phyloP scores from a whole-genome alignment of 2,888 invertebrate species.

The Chamaedrilus cognettii region DNA sequence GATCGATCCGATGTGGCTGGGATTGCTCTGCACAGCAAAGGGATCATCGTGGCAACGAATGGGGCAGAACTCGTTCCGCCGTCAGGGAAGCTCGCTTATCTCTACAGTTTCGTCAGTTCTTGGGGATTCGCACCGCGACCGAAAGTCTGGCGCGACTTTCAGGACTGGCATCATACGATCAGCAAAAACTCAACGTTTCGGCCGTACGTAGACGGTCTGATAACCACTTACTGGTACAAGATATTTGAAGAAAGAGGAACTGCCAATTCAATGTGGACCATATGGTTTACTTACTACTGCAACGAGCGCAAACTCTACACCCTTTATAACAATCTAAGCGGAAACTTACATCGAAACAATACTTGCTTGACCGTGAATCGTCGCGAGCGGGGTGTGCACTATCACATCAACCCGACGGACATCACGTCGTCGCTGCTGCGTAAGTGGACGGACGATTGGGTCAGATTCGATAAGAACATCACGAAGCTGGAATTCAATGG shows the following conservation, averaged over 20 bases:
- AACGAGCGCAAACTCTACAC: constrained; percentile 35
- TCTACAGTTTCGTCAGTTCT: constrained; percentile 32
- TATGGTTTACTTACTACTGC: constrained; percentile 49
- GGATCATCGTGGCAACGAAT: constrained; percentile 33
- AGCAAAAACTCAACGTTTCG: constrained; percentile 34
- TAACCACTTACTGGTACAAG: constrained; percentile 44
- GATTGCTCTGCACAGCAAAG: constrained; percentile 26
- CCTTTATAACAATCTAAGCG: constrained; percentile 40
- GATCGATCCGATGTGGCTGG: constrained; percentile 21
- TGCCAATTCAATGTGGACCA: constrained; percentile 46
- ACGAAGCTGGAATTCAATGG: constrained; percentile 17
- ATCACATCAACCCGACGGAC: constrained; percentile 13
- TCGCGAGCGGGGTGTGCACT: constrained; percentile 46
- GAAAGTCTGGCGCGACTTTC: constrained; percentile 30
- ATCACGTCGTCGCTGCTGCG: constrained; percentile 4
- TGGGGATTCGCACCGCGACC: constrained; percentile 37
- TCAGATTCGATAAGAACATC: constrained; percentile 11
- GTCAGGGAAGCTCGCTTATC: constrained; percentile 20
- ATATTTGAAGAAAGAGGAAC: constrained; percentile 28
- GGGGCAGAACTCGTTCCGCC: constrained; percentile 25
- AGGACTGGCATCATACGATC: constrained; percentile 35
- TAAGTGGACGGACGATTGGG: constrained; percentile 21
- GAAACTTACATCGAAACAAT: constrained; percentile 14
- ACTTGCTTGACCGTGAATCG: constrained; percentile 42
- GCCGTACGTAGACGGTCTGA: constrained; percentile 43